Evolutionary conservation across 2,113 vertebrate genomes (phyloP).

Genomic region (Thomomys bottae): DNA sequence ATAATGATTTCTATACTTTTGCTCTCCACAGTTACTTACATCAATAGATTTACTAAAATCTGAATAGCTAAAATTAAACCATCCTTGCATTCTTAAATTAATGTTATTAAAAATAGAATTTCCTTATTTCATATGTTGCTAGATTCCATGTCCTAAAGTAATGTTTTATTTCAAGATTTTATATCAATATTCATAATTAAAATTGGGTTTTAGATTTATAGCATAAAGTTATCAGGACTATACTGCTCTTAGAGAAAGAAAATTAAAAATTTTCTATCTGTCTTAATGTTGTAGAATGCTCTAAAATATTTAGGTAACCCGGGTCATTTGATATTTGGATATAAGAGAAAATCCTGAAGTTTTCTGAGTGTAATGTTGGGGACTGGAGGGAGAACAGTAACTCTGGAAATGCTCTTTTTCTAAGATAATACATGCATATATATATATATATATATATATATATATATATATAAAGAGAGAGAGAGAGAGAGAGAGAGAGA

Average conservation of each 20-base stretch:
- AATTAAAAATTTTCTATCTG: not conserved
- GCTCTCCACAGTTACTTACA: not conserved
- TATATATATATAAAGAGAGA: too few species aligned
- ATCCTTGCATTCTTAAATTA: constrained; percentile 52
- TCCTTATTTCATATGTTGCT: constrained; percentile 1
- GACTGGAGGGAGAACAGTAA: not conserved
- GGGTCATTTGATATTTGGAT: not conserved
- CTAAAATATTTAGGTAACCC: not conserved
- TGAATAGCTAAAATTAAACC: constrained; percentile 33
- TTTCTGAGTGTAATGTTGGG: too few species aligned
- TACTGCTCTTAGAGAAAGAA: not conserved
- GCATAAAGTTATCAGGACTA: not conserved
- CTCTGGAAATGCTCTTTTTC: not conserved
- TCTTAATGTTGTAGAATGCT: not conserved
- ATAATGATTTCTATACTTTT: not conserved
- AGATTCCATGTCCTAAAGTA: constrained; percentile 24
- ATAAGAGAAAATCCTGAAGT: not conserved
- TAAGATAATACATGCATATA: too few species aligned
- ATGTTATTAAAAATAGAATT: not conserved
- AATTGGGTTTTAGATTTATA: not conserved
- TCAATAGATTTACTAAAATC: constrained; percentile 19
- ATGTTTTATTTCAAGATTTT: constrained; percentile 37
- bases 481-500: too few species aligned
- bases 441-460: too few species aligned
- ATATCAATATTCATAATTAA: not conserved